Conservation (phyloP, 1,140 invertebrate species). For the Anadara kagoshimensis region DNA sequence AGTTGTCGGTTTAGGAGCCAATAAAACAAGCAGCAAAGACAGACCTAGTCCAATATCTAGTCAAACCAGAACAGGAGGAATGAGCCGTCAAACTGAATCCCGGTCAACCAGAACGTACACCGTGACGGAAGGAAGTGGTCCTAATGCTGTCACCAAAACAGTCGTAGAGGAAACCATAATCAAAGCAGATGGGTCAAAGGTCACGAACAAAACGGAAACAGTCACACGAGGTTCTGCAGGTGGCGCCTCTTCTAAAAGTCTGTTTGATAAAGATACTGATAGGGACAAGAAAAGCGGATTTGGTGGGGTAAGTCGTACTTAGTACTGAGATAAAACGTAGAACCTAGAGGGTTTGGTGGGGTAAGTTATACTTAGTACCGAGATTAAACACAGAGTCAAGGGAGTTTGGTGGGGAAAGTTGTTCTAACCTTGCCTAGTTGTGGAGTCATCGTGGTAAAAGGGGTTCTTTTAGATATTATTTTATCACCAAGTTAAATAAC, state of each 20-base stretch:
- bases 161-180: constrained; percentile 59
- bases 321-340: too few species aligned
- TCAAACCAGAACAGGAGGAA: constrained; percentile 2
- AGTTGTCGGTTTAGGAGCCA: too few species aligned
- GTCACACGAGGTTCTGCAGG: constrained; percentile 33
- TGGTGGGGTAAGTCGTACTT: constrained; percentile 45
- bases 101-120: constrained; percentile 38
- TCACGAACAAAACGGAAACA: constrained; percentile 51
- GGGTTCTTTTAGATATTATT: too few species aligned
- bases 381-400: too few species aligned
- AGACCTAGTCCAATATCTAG: too few species aligned
- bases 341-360: too few species aligned
- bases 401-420: too few species aligned
- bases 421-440: too few species aligned
- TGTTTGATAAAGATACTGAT: constrained; percentile 6
- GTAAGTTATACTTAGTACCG: too few species aligned
- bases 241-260: constrained; percentile 3
- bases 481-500: too few species aligned
- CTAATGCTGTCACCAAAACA: constrained; percentile 50
- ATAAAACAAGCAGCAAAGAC: too few species aligned
- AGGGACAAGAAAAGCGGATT: constrained; percentile 28
- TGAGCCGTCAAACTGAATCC: constrained; percentile 14
- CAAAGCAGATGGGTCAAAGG: constrained; percentile 52
- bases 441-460: too few species aligned
- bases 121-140: constrained; percentile 34